Evolutionary conservation across 2,888 invertebrate species (phyloP).

Genomic region (Polymixis flavicincta): DNA sequence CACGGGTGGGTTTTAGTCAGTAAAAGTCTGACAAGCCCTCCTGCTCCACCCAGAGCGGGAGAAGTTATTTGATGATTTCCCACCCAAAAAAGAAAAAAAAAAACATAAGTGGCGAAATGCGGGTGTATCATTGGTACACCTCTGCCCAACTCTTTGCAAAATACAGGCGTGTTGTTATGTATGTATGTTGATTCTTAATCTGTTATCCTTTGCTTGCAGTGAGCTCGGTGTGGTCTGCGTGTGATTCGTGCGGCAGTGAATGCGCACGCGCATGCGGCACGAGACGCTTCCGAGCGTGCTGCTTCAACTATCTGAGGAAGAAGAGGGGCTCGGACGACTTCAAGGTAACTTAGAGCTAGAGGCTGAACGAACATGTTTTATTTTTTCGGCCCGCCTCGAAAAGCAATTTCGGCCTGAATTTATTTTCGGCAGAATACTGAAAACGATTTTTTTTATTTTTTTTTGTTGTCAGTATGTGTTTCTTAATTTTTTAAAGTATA

Average conservation of each 20-base stretch:
- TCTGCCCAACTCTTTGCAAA: neutral
- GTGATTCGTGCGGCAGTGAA: constrained; percentile 90
- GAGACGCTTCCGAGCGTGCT: constrained; percentile 91
- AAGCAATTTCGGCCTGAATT: too few relatives aligned
- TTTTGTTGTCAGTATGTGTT: too few relatives aligned
- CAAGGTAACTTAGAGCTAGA: constrained; percentile 29
- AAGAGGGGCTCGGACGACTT: constrained; percentile 42
- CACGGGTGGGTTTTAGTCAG: too few relatives aligned
- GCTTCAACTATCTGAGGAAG: constrained; percentile 91
- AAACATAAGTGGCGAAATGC: neutral
- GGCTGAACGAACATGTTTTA: neutral
- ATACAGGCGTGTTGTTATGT: neutral
- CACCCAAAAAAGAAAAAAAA: too few relatives aligned
- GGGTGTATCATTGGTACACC: neutral
- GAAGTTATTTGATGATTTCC: too few relatives aligned
- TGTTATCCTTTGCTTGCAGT: constrained; percentile 19
- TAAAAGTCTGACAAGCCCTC: too few relatives aligned
- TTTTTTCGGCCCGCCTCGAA: neutral
- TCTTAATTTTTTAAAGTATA: too few relatives aligned
- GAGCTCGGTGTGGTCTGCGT: constrained; percentile 39
- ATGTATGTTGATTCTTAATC: too few relatives aligned
- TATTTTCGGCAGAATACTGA: neutral
- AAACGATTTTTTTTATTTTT: too few relatives aligned
- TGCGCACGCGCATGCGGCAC: constrained; percentile 91
- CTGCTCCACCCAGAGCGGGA: too few relatives aligned